Conservation (phyloP, 2,888 invertebrate genomes). For the Drosophila putrida region DNA sequence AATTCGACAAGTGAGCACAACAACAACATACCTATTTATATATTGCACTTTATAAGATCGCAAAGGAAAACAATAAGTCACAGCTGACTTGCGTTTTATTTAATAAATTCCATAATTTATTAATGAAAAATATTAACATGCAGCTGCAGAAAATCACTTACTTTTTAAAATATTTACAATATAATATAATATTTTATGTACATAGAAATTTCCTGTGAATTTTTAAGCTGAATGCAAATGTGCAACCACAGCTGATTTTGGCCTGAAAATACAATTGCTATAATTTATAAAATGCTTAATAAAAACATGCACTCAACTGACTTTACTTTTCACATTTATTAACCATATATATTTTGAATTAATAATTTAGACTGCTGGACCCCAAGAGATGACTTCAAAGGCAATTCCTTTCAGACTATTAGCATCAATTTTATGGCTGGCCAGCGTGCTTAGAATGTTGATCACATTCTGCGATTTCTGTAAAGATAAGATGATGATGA, state of each 20-base stretch:
- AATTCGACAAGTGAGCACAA: no score
- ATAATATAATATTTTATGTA: no score
- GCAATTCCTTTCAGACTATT: slow-evolving; percentile 66
- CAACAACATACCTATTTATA: no score
- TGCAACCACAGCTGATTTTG: no score
- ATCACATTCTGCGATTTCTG: slow-evolving; percentile 64
- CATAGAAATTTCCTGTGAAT: no score
- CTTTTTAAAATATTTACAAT: no score
- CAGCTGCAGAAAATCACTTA: no score
- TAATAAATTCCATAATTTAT: no score
- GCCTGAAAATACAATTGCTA: neutral
- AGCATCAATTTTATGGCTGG: slow-evolving; percentile 67
- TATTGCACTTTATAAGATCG: no score
- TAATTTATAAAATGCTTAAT: neutral
- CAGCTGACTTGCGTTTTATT: neutral
- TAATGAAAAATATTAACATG: no score
- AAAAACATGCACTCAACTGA: neutral
- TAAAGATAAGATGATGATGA: slow-evolving; percentile 14
- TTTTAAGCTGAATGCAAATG: no score
- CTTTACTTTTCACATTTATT: neutral
- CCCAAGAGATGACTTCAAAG: slow-evolving; percentile 79
- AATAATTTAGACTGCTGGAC: slow-evolving; percentile 47
- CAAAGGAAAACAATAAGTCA: neutral
- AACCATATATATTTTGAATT: neutral
- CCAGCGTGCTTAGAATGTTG: slow-evolving; percentile 61